Base-by-base conservation (phyloP, 2,888 invertebrate species). In the Tenthredo scrophulariae region DNA sequence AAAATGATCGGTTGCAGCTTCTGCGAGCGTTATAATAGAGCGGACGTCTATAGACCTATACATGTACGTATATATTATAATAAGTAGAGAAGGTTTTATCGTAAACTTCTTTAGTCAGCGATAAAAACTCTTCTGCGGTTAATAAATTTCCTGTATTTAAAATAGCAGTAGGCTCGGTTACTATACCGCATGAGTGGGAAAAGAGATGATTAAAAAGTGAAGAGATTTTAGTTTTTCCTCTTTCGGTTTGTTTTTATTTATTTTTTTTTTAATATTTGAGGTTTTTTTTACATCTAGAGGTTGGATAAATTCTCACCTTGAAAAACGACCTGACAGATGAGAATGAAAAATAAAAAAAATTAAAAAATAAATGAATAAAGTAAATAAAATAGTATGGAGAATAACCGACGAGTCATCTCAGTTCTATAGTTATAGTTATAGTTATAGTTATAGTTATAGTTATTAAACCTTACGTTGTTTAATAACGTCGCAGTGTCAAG, bases 401-500 rank as follows among this genome's bases (percentile, higher is more conserved):
- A 70, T 67, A 67, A 67, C 15, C 26, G 67, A 9, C 13, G 10
- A 13, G 26, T n/a, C 26, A 22, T n/a, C 13, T 62, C 40, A 13
- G 43, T 6, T 37, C 37, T 0, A 37, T 37, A 37, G n/a, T n/a
- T n/a, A n/a, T n/a, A n/a, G n/a, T n/a, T n/a, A n/a, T n/a, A n/a
- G n/a, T n/a, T n/a, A n/a, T n/a, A n/a, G n/a, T n/a, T n/a, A n/a
- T n/a, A n/a, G n/a, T n/a, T n/a, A n/a, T n/a, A n/a, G n/a, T n/a
- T n/a, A n/a, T n/a, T 37, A 15, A 13, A 13, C 46, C 15, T 46
- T 15, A 65, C 10, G 65, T 15, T 15, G 7, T 0, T 29, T 22
- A 29, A 65, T 65, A 26, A 13, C 26, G 10, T 75, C 74, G 70
- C 2, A 46, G 75, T 75, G 75, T 54, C 54, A 79, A 54, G 79